phyloP scores from a whole-genome alignment of 2,888 invertebrate species.

The Copidosoma aretas region DNA sequence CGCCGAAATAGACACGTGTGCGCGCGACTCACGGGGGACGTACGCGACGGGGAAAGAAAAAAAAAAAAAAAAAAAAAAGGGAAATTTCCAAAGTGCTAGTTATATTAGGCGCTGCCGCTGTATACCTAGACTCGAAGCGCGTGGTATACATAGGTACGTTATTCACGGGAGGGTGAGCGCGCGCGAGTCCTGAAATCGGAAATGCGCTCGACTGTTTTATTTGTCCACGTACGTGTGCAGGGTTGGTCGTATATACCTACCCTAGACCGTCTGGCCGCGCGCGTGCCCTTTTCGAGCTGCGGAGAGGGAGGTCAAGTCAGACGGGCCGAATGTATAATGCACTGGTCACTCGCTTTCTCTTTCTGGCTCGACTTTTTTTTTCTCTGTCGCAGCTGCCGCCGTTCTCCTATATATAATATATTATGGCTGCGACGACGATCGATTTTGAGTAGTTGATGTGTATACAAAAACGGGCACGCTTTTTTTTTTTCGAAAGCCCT shows the following conservation, averaged over 20 bases:
- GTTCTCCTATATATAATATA: too few species aligned
- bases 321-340: constrained; percentile 23
- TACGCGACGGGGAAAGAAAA: neutral
- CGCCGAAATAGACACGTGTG: neutral
- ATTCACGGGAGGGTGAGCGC: too few species aligned
- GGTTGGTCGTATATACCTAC: too few species aligned
- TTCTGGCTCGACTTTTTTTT: constrained; percentile 18
- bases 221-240: constrained; percentile 6
- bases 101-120: constrained; percentile 27
- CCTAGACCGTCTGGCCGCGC: neutral
- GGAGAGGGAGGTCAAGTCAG: constrained; percentile 32
- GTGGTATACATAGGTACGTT: neutral
- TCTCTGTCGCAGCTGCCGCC: constrained; percentile 35
- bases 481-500: constrained; percentile 43
- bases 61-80: constrained; percentile 2
- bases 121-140: constrained; percentile 11
- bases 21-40: neutral
- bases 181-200: constrained; percentile 42
- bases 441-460: constrained; percentile 30
- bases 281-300: neutral
- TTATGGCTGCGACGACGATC: constrained; percentile 30
- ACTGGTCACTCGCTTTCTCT: constrained; percentile 33
- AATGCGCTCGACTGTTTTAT: constrained; percentile 40
- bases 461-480: constrained; percentile 30
- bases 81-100: constrained; percentile 30